Evolutionary conservation across 2,797 vertebrate genomes (phyloP), one percentile per base, ranked within the genome.

Genomic region (Enteromius anoplus): DNA sequence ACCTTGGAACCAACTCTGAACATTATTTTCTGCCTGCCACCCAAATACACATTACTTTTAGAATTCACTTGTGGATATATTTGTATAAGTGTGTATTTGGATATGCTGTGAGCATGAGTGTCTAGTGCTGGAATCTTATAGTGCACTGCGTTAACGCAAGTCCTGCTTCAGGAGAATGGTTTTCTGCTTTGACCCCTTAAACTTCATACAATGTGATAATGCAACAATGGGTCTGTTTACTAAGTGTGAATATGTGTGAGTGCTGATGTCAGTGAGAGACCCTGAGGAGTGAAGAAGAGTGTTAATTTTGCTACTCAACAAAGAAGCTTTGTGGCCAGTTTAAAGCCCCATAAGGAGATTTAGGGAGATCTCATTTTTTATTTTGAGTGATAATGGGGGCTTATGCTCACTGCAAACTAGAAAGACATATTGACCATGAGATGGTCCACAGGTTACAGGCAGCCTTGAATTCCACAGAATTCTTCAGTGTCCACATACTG

Each of bases 1-100:
- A 96, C 96, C 95, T 95, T 96, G 92, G 93, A 94, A 91, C 96
- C 94, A 94, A 91, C 83, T 84, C 92, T 85, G 90, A 94, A 94
- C 91, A 91, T 92, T 92, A 93, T 89, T 92, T 90, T 90, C 90
- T 89, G 90, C 91, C 91, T 90, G 87, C 90, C 81, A 77, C 78
- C 62, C 75, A 80, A 82, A 84, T 83, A 82, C 76, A 77, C 72
- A 82, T 81, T 88, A 84, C 85, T 80, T 84, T 88, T 83, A 88
- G 82, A 87, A 84, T 77, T 85, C 19, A 58, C 81, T 75, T 8
- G 84, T 80, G 66, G 62, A 62, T 68, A 78, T 55, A 68, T 81
- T 49, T 76, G 49, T 86, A 72, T 64, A 23, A 45, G 45, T 78
- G 58, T 64, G 26, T 60, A 53, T 77, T 62, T 83, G 40, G 15